Conservation (phyloP, 2,113 vertebrate species). For the Tachycineta bicolor region DNA sequence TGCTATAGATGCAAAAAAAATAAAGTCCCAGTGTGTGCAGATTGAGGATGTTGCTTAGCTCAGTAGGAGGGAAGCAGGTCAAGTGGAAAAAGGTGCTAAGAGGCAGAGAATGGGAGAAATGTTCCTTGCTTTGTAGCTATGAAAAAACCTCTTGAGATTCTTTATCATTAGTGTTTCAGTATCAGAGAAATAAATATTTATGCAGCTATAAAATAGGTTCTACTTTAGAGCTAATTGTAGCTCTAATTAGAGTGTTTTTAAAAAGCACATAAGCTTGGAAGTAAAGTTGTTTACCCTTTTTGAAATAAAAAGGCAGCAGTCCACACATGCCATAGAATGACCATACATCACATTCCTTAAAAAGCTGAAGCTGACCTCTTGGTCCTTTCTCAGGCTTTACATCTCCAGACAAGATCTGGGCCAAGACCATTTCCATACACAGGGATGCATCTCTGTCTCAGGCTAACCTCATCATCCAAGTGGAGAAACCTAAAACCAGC, state of each 20-base stretch:
- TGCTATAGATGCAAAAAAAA: background rate
- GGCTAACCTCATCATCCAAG: constrained; percentile 41
- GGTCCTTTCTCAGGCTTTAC: constrained; percentile 52
- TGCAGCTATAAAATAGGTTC: background rate
- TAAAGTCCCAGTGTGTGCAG: background rate
- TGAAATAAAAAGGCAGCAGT: background rate
- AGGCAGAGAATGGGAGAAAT: background rate
- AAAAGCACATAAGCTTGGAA: background rate
- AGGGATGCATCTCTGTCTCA: constrained; percentile 2
- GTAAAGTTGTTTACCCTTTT: background rate
- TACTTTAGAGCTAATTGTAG: background rate
- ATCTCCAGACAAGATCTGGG: background rate
- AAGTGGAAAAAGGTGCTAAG: background rate
- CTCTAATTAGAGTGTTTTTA: background rate
- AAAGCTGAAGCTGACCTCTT: constrained; percentile 30
- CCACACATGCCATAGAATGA: background rate
- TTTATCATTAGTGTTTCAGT: background rate
- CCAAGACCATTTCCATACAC: constrained; percentile 26
- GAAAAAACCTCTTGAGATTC: background rate
- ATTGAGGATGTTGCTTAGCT: background rate
- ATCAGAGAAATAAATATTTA: background rate
- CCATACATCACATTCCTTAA: constrained; percentile 12
- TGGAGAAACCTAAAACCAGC: constrained; percentile 48
- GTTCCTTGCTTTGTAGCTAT: background rate
- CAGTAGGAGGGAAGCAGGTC: background rate